These are phyloP conservation scores for Andrena flavipes DNA, from an alignment of 2,888 invertebrate genomes.

Conservation along the genomic window DNA sequence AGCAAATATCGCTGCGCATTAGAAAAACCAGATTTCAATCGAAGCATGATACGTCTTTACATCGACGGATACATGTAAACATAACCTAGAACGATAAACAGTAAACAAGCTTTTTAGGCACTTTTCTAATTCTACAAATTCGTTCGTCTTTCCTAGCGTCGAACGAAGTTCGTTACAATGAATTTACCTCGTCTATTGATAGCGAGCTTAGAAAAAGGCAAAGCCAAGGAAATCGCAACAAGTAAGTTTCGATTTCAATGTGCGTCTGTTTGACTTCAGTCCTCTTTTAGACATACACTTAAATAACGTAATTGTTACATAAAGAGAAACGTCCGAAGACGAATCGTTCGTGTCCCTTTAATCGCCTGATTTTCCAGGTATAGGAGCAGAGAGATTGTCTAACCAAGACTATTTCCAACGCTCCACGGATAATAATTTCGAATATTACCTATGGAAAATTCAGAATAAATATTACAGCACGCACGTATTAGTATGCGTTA, in stretches of 20 bases:
- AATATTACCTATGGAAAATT: conserved; percentile 86
- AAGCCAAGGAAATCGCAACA: conserved; percentile 77
- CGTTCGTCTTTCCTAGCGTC: neutral
- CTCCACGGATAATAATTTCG: conserved; percentile 43
- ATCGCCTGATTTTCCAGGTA: conserved; percentile 67
- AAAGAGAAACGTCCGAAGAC: neutral
- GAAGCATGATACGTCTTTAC: neutral
- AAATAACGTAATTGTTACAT: neutral
- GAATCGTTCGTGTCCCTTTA: neutral
- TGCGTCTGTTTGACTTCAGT: neutral
- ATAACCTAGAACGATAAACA: conserved; percentile 43
- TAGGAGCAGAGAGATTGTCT: conserved; percentile 77
- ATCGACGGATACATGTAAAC: conserved; percentile 3
- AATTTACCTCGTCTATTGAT: conserved; percentile 80
- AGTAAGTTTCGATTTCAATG: conserved; percentile 71
- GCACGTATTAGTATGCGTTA: conserved; percentile 87
- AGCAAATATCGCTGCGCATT: neutral
- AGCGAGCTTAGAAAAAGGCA: conserved; percentile 74
- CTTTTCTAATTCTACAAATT: neutral
- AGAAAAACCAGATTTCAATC: conserved; percentile 4
- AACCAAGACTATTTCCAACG: conserved; percentile 72
- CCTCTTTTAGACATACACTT: neutral
- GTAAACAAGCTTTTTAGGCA: conserved; percentile 13
- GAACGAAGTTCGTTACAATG: conserved; percentile 59
- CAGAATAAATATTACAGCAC: conserved; percentile 91